Evolutionary conservation across 2,113 vertebrate species (phyloP), one percentile per base, ranked within the genome.

Genomic region (Ochotona princeps): DNA sequence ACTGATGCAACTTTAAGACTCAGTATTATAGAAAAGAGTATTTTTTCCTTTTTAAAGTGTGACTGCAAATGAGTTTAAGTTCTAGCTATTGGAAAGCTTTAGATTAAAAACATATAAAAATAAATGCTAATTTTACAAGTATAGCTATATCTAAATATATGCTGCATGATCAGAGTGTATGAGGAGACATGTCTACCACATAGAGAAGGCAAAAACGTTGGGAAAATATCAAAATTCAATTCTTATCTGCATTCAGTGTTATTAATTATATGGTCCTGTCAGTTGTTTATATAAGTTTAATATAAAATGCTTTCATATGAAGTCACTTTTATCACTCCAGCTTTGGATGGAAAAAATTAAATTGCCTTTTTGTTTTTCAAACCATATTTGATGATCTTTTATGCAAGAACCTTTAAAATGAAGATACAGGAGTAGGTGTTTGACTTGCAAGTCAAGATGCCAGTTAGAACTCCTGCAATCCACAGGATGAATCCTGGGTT

Each of bases 331-430:
- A 94, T 89, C 90, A 88, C 54, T 60, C 2, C 21, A 79, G 44
- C 69, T 82, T 80, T 87, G 76, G 95, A 76, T 13, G 89, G n/a
- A 86, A 89, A 90, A 86, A 28, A 85, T 93, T 67, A 94, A 94
- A 93, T 87, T 69, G 25, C 6, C 15, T 80, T 60, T 67, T 87
- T 92, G 57, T 51, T 84, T 49, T 82, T 83, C 38, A 26, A 90
- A 75, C 81, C 93, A 67, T 86, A 47, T 89, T 94, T 95, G 76
- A 32, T 82, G 78, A 92, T 83, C 54, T 57, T 57, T 57, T 57
- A 83, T 79, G 12, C 35, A 35, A 66, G 89, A 54, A n/a, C 17
- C 30, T 76, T 78, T 44, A 87, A 23, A 74, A 89, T 78, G 51
- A 84, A 80, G 60, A 67, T 49, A 30, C 32, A 66, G 25, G 54